These are phyloP conservation scores for Ostrea denselamellosa DNA, from an alignment of 1,140 invertebrate species.

Conservation along the genomic window DNA sequence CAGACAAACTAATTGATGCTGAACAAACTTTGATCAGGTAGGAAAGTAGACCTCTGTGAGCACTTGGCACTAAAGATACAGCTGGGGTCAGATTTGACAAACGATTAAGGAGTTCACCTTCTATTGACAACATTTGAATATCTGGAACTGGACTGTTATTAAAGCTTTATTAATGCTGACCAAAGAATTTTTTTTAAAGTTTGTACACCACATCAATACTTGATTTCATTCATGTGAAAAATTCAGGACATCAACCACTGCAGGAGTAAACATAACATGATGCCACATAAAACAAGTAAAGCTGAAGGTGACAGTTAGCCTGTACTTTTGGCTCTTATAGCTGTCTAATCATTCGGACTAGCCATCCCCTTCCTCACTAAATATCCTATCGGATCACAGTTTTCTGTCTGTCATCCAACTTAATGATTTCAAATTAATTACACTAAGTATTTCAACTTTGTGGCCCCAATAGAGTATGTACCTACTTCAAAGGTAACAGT, in stretches of 20 bases:
- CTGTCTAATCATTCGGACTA: not conserved
- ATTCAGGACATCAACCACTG: not conserved
- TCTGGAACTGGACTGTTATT: not conserved
- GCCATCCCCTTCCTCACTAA: not conserved
- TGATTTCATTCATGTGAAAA: not conserved
- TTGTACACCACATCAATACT: not conserved
- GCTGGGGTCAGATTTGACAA: no score
- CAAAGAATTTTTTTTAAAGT: not conserved
- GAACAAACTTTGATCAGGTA: no score
- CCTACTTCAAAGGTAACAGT: slow-evolving; percentile 25
- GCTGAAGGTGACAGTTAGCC: slow-evolving; percentile 6
- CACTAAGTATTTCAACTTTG: slow-evolving; percentile 41
- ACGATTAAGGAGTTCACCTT: not conserved
- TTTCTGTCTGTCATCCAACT: slow-evolving; percentile 41
- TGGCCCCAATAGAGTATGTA: slow-evolving; percentile 23
- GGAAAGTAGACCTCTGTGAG: no score
- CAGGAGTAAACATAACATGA: not conserved
- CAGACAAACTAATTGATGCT: no score
- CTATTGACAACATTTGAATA: not conserved
- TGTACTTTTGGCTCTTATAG: not conserved
- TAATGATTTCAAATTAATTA: slow-evolving; percentile 45
- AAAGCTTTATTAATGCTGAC: not conserved
- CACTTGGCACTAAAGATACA: no score
- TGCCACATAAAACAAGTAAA: not conserved
- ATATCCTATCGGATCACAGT: not conserved